These are phyloP conservation scores for Andrena camellia DNA, from an alignment of 2,888 invertebrate genomes.

Conservation along the genomic window DNA sequence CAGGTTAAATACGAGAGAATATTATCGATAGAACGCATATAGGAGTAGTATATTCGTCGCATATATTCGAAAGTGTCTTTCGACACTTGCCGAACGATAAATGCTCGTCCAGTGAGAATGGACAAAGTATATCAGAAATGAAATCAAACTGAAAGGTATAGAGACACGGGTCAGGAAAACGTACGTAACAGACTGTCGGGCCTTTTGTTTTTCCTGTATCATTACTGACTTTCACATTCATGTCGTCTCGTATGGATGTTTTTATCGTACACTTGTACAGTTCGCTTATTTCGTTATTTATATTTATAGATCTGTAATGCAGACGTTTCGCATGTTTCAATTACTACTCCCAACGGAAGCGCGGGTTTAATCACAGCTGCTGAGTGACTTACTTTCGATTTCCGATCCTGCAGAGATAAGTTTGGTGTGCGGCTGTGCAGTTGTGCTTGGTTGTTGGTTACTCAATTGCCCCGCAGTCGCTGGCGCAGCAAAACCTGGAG, in stretches of 20 bases:
- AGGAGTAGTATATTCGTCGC: slow-evolving; percentile 60
- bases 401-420: slow-evolving; percentile 84
- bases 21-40: slow-evolving; percentile 55
- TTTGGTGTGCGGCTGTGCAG: slow-evolving; percentile 84
- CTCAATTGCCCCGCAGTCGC: slow-evolving; percentile 80
- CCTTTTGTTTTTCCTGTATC: slow-evolving; percentile 66
- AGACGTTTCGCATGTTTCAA: slow-evolving; percentile 43
- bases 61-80: slow-evolving; percentile 55
- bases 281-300: slow-evolving; percentile 70
- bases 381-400: slow-evolving; percentile 81
- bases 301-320: slow-evolving; percentile 81
- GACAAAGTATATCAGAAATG: slow-evolving; percentile 54
- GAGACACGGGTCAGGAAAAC: slow-evolving; percentile 78
- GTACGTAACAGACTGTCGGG: slow-evolving; percentile 77
- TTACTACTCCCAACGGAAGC: slow-evolving; percentile 3
- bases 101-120: slow-evolving; percentile 59
- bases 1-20: slow-evolving; percentile 62
- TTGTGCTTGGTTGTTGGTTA: slow-evolving; percentile 81
- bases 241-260: slow-evolving; percentile 65
- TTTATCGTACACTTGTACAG: slow-evolving; percentile 65
- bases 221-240: slow-evolving; percentile 71
- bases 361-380: slow-evolving; percentile 14
- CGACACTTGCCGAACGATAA: slow-evolving; percentile 55
- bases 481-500: slow-evolving; percentile 83
- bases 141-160: slow-evolving; percentile 70